These are phyloP conservation scores for Drosophila rufa DNA, from an alignment of 1,140 invertebrate genomes.

Conservation along the genomic window DNA sequence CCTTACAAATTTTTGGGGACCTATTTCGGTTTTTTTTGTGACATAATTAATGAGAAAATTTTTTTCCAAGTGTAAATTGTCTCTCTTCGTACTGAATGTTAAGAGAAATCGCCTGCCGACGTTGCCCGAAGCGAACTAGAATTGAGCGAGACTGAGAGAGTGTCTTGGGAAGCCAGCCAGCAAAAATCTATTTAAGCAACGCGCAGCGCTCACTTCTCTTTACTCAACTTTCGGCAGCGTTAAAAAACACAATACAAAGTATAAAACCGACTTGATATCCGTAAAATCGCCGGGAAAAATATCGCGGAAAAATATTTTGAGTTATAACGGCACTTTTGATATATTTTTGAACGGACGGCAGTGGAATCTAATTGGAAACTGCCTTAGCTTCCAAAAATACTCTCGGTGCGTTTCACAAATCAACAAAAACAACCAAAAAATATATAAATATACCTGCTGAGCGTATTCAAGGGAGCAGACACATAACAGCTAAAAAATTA, in stretches of 20 bases:
- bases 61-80: neutral
- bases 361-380: constrained; percentile 1
- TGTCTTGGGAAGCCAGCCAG: neutral
- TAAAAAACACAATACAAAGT: constrained; percentile 3
- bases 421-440: constrained; percentile 13
- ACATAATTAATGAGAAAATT: too few species aligned
- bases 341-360: constrained; percentile 21
- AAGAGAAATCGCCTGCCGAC: constrained; percentile 6
- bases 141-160: neutral
- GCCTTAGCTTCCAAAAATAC: constrained; percentile 19
- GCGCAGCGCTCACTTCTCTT: constrained; percentile 6
- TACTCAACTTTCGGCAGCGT: constrained; percentile 24
- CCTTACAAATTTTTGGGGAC: too few species aligned
- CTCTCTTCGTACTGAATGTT: neutral
- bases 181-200: constrained; percentile 28
- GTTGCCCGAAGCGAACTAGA: constrained; percentile 2
- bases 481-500: constrained; percentile 7
- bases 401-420: constrained; percentile 15
- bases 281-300: constrained; percentile 34
- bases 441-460: constrained; percentile 10
- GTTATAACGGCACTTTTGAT: constrained; percentile 6
- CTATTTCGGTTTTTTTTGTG: too few species aligned
- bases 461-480: constrained; percentile 5
- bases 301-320: constrained; percentile 15
- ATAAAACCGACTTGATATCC: constrained; percentile 8